A percentile compares a stretch with the other conserved stretches of the same genome.
Evolutionary conservation across 2,113 vertebrate species (phyloP).

Genomic region (Bubo blakistoni): DNA sequence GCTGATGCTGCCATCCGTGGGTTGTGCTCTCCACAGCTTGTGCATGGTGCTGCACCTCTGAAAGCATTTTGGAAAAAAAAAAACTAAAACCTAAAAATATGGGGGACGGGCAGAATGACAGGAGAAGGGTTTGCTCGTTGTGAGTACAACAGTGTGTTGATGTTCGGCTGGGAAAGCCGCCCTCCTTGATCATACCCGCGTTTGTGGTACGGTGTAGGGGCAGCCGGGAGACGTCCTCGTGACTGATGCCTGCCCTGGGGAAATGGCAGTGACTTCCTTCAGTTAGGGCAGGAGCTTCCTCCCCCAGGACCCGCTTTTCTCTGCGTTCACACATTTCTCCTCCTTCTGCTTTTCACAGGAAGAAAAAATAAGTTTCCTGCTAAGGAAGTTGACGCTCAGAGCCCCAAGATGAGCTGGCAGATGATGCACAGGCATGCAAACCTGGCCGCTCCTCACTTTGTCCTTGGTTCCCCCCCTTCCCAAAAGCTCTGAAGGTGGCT

Average conservation of each 20-base stretch:
- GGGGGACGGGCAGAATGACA: too few species aligned
- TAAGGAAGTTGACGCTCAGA: background rate
- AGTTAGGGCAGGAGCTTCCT: background rate
- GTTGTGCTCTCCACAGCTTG: rapidly evolving
- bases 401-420: rapidly evolving
- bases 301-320: rapidly evolving
- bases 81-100: rapidly evolving
- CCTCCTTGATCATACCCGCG: rapidly evolving
- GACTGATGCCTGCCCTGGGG: rapidly evolving
- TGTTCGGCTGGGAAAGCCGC: background rate
- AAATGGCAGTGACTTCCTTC: rapidly evolving
- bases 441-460: background rate
- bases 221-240: rapidly evolving
- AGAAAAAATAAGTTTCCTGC: slow-evolving; percentile 48
- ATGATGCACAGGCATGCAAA: background rate
- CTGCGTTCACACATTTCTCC: background rate
- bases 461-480: background rate
- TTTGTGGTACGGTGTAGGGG: background rate
- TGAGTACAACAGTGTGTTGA: rapidly evolving
- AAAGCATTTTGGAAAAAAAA: background rate
- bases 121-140: background rate
- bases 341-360: slow-evolving; percentile 52
- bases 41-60: rapidly evolving
- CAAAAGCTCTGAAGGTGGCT: background rate
- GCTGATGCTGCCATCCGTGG: rapidly evolving